Evolutionary conservation across 2,113 vertebrate genomes (phyloP).

Genomic region (Kobus ellipsiprymnus): DNA sequence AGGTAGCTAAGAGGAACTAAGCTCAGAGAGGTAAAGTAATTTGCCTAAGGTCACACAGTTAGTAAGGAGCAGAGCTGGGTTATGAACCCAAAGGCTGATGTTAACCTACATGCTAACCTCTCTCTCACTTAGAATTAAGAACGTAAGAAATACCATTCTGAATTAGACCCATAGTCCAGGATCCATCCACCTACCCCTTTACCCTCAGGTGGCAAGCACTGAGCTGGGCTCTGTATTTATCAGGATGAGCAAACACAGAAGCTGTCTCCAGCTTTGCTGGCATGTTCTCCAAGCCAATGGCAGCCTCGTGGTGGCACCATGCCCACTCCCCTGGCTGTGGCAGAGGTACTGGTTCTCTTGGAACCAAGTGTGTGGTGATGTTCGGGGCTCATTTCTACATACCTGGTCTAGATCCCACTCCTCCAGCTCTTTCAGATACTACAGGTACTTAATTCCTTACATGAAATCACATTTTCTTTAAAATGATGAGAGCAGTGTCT

Average conservation of each 20-base stretch:
- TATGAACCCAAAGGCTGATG: background rate
- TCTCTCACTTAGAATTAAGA: background rate
- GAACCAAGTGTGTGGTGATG: background rate
- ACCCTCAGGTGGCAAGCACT: background rate
- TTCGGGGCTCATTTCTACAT: background rate
- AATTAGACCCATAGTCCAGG: background rate
- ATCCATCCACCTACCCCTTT: background rate
- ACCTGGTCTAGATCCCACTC: background rate
- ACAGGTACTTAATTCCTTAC: background rate
- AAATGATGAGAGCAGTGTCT: background rate
- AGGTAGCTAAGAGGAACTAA: background rate
- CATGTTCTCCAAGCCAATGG: accelerated
- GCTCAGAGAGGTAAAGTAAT: background rate
- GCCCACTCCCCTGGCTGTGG: too few species aligned
- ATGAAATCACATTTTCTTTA: background rate
- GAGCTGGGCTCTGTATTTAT: background rate
- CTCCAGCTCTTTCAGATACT: background rate
- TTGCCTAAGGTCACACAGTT: background rate
- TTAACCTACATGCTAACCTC: background rate
- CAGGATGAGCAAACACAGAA: background rate
- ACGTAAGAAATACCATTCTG: background rate
- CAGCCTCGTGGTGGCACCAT: background rate
- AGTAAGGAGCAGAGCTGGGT: background rate
- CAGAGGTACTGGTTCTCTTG: background rate
- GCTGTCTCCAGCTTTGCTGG: background rate